These are phyloP conservation scores for Lepidurus couesii DNA, from an alignment of 1,140 invertebrate species.

Conservation along the genomic window DNA sequence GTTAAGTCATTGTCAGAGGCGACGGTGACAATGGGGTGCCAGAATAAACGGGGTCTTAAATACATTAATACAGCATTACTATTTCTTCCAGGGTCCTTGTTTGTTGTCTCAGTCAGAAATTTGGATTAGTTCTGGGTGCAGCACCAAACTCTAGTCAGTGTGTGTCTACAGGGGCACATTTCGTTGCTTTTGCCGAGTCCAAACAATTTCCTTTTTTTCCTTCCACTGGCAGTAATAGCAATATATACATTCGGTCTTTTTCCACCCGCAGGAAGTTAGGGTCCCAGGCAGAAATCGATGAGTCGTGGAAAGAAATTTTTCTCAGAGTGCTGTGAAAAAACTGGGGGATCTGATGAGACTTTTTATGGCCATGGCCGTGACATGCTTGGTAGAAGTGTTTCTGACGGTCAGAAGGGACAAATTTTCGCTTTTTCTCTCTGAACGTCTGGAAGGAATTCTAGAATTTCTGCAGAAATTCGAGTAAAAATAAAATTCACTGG, in stretches of 20 bases:
- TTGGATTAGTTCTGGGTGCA: constrained; percentile 6
- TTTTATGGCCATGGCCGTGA: not conserved
- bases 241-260: not conserved
- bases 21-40: not conserved
- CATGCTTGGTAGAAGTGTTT: constrained; percentile 1
- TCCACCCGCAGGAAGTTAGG: not conserved
- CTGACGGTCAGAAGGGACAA: not conserved
- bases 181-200: not conserved
- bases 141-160: not conserved
- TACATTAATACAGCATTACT: constrained; percentile 1
- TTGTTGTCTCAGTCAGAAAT: not conserved
- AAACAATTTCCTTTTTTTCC: not conserved
- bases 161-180: not conserved
- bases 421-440: not conserved
- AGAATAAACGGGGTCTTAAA: not conserved
- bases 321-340: not conserved
- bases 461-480: not conserved
- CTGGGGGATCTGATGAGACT: not conserved
- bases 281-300: not conserved
- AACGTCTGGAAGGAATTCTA: not conserved
- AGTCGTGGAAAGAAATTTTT: not conserved
- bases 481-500: not conserved
- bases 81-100: not conserved
- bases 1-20: not conserved
- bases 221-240: not conserved